Evolutionary conservation across 2,888 invertebrate species (phyloP), one percentile per base, ranked within the genome.

Genomic region (Polyommatus iphigenia): DNA sequence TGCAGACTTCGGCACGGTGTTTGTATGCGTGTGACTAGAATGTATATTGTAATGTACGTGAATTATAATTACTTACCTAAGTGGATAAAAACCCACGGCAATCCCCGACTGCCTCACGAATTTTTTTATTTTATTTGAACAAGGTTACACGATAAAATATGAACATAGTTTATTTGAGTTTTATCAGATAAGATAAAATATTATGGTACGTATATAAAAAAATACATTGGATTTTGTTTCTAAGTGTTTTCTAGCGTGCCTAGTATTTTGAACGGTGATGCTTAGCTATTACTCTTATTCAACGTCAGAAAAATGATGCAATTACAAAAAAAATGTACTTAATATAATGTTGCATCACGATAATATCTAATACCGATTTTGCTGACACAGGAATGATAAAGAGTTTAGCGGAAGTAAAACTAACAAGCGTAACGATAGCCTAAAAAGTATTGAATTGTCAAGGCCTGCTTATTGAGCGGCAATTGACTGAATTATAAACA

Each of bases 401-500:
- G 5, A 54, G 54, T 54, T 54, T 54, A 54, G 54, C 15, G 6
- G 5, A 54, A 54, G 54, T 54, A 15, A 54, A 6, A 41, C 5
- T 18, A 7, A 57, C 57, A 18, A 57, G n/a, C 5, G 18, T n/a
- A 5, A n/a, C 57, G 36, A 54, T 18, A 54, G 15, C 4, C 13
- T 54, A 54, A 54, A 3, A 0, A 57, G 57, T 57, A 41, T 71
- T 71, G 36, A 41, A 36, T 71, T n/a, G 7, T 71, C 36, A 71
- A 71, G 71, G 71, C 10, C 71, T 10, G 41, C 41, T 41, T 71
- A 71, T 71, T 41, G 71, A 41, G 8, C 41, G 71, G 41, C 18
- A 71, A 41, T 71, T 71, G 36, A 71, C 71, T 71, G 41, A 71
- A 71, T 71, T 71, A 71, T 41, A 71, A 71, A 41, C 2, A 18